phyloP scores from a whole-genome alignment of 2,888 invertebrate genomes.

The Cactoblastis cactorum region DNA sequence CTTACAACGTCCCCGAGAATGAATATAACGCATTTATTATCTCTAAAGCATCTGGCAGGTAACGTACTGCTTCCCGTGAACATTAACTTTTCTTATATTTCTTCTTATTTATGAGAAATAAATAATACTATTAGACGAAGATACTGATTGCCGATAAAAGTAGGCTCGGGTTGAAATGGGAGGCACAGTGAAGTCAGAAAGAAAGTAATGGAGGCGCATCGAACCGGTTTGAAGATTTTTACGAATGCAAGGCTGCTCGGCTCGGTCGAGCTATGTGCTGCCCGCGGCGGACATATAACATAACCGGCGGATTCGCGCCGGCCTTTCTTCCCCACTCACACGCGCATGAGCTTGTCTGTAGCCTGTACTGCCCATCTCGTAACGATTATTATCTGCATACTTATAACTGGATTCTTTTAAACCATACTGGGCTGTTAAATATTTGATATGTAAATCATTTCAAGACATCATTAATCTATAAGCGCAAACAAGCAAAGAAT shows the following conservation, averaged over 20 bases:
- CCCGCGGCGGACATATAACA: slow-evolving; percentile 67
- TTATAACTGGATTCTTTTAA: slow-evolving; percentile 61
- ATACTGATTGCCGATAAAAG: slow-evolving; percentile 79
- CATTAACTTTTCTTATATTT: slow-evolving; percentile 75
- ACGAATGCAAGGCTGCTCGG: slow-evolving; percentile 77
- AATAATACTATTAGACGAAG: slow-evolving; percentile 79
- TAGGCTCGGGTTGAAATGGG: slow-evolving; percentile 77
- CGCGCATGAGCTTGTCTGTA: slow-evolving; percentile 35
- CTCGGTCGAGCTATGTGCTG: slow-evolving; percentile 62
- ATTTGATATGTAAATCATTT: slow-evolving; percentile 52
- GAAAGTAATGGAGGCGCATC: slow-evolving; percentile 79
- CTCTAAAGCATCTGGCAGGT: slow-evolving; percentile 65
- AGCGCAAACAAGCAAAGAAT: slow-evolving; percentile 54
- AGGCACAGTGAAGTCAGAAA: slow-evolving; percentile 77
- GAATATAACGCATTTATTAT: slow-evolving; percentile 61
- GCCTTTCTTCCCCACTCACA: slow-evolving; percentile 62
- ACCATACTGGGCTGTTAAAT: slow-evolving; percentile 57
- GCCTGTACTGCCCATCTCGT: slow-evolving; percentile 42
- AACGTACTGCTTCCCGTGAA: slow-evolving; percentile 71
- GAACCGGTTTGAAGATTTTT: slow-evolving; percentile 79
- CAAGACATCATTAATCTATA: slow-evolving; percentile 39
- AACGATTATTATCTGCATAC: slow-evolving; percentile 60
- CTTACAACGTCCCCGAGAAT: slow-evolving; percentile 48
- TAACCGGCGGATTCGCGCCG: slow-evolving; percentile 72
- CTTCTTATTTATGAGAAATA: slow-evolving; percentile 78